Percentiles rank a stretch among this genome's conserved stretches.
These are phyloP conservation scores for Sinocyclocheilus anshuiensis DNA, from an alignment of 2,113 vertebrate species.

Conservation along the genomic window DNA sequence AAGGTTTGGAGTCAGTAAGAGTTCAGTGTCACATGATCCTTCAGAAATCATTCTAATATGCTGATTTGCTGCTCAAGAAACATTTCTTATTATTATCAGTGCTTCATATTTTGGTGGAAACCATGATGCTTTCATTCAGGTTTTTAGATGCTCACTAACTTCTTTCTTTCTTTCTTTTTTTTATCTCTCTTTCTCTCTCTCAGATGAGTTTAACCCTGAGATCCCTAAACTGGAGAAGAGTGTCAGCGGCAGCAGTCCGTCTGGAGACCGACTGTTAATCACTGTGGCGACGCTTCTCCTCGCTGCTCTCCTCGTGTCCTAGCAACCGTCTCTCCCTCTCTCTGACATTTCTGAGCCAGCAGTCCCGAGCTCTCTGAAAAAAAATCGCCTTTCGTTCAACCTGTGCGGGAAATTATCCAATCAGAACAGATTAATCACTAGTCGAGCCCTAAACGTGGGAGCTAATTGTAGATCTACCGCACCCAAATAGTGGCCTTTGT, in stretches of 20 bases:
- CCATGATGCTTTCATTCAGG: too few relatives aligned
- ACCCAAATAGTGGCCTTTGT: constrained; percentile 55
- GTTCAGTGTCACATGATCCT: too few relatives aligned
- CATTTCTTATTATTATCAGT: too few relatives aligned
- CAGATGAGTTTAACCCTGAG: constrained; percentile 91
- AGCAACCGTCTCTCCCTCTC: constrained; percentile 68
- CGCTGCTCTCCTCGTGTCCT: constrained; percentile 83
- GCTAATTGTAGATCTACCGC: constrained; percentile 38
- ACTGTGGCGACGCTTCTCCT: constrained; percentile 86
- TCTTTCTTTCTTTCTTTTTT: constrained; percentile 32
- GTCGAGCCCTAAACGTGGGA: constrained; percentile 35
- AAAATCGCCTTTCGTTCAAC: constrained; percentile 24
- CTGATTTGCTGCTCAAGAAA: too few relatives aligned
- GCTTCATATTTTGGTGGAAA: too few relatives aligned
- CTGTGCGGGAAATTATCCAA: constrained; percentile 37
- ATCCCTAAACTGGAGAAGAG: constrained; percentile 96
- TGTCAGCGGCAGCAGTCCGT: constrained; percentile 93
- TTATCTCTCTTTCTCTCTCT: constrained; percentile 23
- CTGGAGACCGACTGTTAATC: constrained; percentile 87
- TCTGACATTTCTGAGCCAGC: constrained; percentile 44
- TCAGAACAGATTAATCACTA: constrained; percentile 35
- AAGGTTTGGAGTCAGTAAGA: too few relatives aligned
- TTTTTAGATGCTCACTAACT: constrained; percentile 34
- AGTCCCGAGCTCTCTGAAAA: constrained; percentile 17
- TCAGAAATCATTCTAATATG: too few relatives aligned